Conservation (phyloP, 2,888 invertebrate species). For the Oxycera nigricornis region DNA sequence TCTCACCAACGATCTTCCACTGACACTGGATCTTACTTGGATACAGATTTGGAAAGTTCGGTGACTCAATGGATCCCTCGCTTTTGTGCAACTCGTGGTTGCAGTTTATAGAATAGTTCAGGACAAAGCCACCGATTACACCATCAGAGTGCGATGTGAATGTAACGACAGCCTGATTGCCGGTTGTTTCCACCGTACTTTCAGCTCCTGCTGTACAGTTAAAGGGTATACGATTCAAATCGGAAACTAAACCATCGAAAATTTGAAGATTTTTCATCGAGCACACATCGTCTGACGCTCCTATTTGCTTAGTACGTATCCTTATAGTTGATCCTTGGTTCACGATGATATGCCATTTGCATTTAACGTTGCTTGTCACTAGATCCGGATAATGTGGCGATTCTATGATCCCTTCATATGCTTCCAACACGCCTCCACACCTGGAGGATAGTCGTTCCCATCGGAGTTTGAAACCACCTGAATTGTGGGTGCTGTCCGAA, state of each 20-base stretch:
- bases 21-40: slow-evolving; percentile 71
- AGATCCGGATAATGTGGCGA: slow-evolving; percentile 86
- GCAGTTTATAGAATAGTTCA: slow-evolving; percentile 55
- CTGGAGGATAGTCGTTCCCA: slow-evolving; percentile 74
- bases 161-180: slow-evolving; percentile 54
- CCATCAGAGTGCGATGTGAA: slow-evolving; percentile 49
- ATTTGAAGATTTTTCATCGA: background rate
- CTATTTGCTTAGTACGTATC: slow-evolving; percentile 62
- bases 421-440: slow-evolving; percentile 82
- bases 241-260: background rate
- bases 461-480: slow-evolving; percentile 73
- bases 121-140: slow-evolving; percentile 49
- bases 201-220: slow-evolving; percentile 1
- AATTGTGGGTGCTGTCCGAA: slow-evolving; percentile 71
- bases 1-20: slow-evolving; percentile 77
- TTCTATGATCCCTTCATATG: slow-evolving; percentile 75
- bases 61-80: slow-evolving; percentile 85
- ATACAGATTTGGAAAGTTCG: slow-evolving; percentile 80
- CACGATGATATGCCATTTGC: slow-evolving; percentile 81
- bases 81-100: slow-evolving; percentile 48
- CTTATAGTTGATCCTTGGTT: slow-evolving; percentile 74
- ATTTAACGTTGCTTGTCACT: slow-evolving; percentile 74
- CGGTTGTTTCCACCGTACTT: slow-evolving; percentile 50
- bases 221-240: background rate
- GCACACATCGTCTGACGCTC: background rate